A percentile compares a stretch with the other conserved stretches of the same genome.
phyloP scores from a whole-genome alignment of 2,113 vertebrate species.

The Calyptomena viridis region DNA sequence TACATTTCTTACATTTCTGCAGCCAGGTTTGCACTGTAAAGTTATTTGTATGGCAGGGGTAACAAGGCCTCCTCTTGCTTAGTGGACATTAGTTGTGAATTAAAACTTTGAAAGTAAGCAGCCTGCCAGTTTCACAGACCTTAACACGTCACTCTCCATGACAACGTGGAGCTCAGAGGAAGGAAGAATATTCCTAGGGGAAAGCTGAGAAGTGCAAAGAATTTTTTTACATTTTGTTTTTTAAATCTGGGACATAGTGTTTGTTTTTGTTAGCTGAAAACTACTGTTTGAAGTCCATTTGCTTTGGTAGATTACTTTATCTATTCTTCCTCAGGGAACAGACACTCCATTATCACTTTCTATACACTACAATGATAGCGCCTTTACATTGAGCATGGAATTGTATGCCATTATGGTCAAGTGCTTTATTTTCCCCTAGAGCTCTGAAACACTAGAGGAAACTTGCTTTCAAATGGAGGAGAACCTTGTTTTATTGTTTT shows the following conservation, averaged over 20 bases:
- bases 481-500: not conserved
- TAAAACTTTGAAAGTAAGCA: slow-evolving; percentile 36
- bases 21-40: not conserved
- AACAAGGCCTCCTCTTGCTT: slow-evolving; percentile 12
- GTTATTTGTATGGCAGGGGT: not conserved
- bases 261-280: slow-evolving; percentile 60
- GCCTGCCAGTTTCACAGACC: slow-evolving; percentile 1
- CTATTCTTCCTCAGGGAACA: slow-evolving; percentile 56
- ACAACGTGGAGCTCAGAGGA: slow-evolving; percentile 47
- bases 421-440: slow-evolving; percentile 12
- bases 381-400: slow-evolving; percentile 6
- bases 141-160: slow-evolving; percentile 5
- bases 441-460: not conserved
- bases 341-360: slow-evolving; percentile 56
- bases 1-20: not conserved
- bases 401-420: not conserved
- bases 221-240: not conserved
- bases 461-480: not conserved
- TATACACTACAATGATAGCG: slow-evolving; percentile 44
- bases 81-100: not conserved
- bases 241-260: not conserved
- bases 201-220: slow-evolving; percentile 53
- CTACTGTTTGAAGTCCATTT: slow-evolving; percentile 63
- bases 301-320: slow-evolving; percentile 64
- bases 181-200: slow-evolving; percentile 62